Conservation (phyloP, 2,888 invertebrate genomes). For the Piscicola geometra region DNA sequence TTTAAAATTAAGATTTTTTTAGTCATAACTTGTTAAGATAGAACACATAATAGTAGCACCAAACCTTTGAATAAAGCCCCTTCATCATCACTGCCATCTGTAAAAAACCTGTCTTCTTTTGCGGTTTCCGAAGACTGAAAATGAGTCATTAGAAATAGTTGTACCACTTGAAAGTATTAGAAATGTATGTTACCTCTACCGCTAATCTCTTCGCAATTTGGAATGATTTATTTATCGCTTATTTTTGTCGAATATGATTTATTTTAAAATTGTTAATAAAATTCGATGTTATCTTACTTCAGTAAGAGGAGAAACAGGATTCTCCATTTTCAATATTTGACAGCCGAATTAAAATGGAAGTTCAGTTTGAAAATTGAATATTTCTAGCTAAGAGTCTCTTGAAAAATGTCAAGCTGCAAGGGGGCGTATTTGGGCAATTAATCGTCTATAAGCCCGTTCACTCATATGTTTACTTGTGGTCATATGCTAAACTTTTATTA, state of each 20-base stretch:
- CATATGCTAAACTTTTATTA: constrained; percentile 9
- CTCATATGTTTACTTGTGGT: background rate
- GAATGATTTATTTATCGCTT: too few species aligned
- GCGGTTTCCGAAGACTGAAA: too few species aligned
- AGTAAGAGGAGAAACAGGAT: background rate
- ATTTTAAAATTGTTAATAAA: too few species aligned
- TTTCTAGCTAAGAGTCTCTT: background rate
- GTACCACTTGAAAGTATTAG: too few species aligned
- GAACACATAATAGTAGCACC: background rate
- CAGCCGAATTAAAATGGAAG: background rate
- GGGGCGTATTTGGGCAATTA: constrained; percentile 7
- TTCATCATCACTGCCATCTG: constrained; percentile 29
- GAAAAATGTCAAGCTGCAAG: background rate
- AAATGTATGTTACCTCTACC: too few species aligned
- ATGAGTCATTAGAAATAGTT: too few species aligned
- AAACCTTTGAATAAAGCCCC: constrained; percentile 23
- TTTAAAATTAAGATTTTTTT: background rate
- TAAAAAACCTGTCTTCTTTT: background rate
- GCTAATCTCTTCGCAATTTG: too few species aligned
- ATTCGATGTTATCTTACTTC: too few species aligned
- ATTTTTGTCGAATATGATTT: too few species aligned
- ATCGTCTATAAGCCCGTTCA: background rate
- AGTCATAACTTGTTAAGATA: background rate
- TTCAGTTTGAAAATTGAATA: background rate
- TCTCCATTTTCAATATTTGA: background rate